phyloP scores from a whole-genome alignment of 2,888 invertebrate genomes.

The Leptopterna dolabrata region DNA sequence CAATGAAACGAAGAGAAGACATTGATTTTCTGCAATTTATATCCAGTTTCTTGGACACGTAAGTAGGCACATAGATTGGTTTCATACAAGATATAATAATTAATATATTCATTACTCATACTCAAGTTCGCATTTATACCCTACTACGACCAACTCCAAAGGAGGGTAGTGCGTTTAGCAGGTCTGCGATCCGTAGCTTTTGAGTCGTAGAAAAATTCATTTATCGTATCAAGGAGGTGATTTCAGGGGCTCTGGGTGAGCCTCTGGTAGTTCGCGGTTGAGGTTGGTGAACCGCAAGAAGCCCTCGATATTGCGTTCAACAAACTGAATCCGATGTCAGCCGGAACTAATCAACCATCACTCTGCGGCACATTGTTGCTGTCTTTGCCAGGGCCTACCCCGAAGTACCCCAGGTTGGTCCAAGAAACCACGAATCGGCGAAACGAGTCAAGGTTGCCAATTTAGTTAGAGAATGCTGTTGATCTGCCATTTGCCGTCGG shows the following conservation, averaged over 20 bases:
- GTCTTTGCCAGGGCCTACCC: neutral
- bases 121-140: no score
- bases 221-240: neutral
- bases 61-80: no score
- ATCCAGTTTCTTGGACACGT: no score
- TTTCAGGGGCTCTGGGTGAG: neutral
- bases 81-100: no score
- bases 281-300: neutral
- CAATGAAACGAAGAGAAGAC: no score
- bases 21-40: no score
- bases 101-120: no score
- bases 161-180: no score
- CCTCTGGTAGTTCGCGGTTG: neutral
- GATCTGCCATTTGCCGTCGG: no score
- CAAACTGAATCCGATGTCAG: neutral
- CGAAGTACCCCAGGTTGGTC: neutral
- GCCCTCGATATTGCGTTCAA: neutral
- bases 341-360: neutral
- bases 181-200: no score
- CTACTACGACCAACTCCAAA: no score
- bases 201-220: neutral
- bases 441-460: neutral
- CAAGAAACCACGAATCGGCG: neutral
- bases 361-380: neutral
- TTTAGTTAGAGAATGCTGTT: neutral